Percentiles rank a stretch among this genome's conserved stretches.
These are phyloP conservation scores for Typhlomys cinereus DNA, from an alignment of 2,113 vertebrate genomes.

Conservation along the genomic window DNA sequence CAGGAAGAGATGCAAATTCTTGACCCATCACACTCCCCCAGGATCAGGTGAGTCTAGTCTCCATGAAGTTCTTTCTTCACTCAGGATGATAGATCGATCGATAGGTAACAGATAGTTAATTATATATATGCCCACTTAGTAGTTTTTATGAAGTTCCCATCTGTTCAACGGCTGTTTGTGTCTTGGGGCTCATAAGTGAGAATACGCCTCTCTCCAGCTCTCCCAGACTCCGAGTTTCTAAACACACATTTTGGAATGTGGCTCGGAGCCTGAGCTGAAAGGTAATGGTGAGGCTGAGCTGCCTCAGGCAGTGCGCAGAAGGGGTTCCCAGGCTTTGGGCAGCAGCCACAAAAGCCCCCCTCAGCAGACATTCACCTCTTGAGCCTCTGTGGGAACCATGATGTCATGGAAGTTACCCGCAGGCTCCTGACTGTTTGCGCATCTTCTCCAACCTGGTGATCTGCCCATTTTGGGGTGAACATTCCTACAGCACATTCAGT, in stretches of 20 bases:
- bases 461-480: neutral
- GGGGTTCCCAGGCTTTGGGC: neutral
- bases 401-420: neutral
- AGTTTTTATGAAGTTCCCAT: neutral
- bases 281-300: neutral
- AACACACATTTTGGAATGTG: neutral
- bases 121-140: neutral
- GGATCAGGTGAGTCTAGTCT: neutral
- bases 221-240: neutral
- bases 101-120: fast-evolving
- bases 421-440: neutral
- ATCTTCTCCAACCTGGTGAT: neutral
- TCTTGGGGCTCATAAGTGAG: neutral
- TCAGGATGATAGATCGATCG: neutral
- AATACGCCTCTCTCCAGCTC: neutral
- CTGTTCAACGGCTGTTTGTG: neutral
- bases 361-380: no score
- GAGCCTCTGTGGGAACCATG: neutral
- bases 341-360: neutral
- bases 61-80: neutral
- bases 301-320: neutral
- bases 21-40: neutral
- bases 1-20: no score
- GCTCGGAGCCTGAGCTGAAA: neutral
- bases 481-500: neutral